phyloP scores from a whole-genome alignment of 2,888 invertebrate species.

The Leptogaster cylindrica region DNA sequence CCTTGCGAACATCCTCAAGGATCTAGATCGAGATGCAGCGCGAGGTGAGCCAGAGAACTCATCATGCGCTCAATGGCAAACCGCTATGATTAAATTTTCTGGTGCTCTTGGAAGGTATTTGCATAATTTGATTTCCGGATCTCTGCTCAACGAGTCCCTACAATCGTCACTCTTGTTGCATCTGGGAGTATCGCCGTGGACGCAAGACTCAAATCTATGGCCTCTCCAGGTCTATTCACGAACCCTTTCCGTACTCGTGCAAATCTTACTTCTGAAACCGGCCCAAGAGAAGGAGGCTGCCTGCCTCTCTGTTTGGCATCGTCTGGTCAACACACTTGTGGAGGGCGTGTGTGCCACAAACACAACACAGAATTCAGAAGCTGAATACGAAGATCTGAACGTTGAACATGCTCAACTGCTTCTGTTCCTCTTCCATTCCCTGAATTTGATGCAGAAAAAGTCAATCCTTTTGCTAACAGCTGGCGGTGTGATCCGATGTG shows the following conservation, averaged over 20 bases:
- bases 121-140: slow-evolving; percentile 76
- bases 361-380: slow-evolving; percentile 52
- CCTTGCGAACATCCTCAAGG: slow-evolving; percentile 85
- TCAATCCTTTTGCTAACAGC: slow-evolving; percentile 85
- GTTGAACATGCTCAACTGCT: slow-evolving; percentile 94
- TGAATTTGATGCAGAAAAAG: slow-evolving; percentile 96
- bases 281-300: slow-evolving; percentile 87
- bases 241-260: slow-evolving; percentile 81
- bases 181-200: slow-evolving; percentile 77
- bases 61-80: slow-evolving; percentile 62
- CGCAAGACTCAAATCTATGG: slow-evolving; percentile 73
- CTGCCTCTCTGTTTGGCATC: slow-evolving; percentile 90
- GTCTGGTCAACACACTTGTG: slow-evolving; percentile 85
- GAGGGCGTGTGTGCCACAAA: slow-evolving; percentile 71
- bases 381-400: slow-evolving; percentile 76
- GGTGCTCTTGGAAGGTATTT: slow-evolving; percentile 61
- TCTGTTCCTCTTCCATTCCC: slow-evolving; percentile 91
- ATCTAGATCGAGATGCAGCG: slow-evolving; percentile 88
- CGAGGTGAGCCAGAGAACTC: slow-evolving; percentile 72
- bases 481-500: slow-evolving; percentile 74
- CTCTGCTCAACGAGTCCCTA: slow-evolving; percentile 70
- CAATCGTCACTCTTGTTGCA: slow-evolving; percentile 76
- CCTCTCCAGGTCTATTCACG: slow-evolving; percentile 79
- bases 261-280: slow-evolving; percentile 80
- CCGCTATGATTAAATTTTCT: slow-evolving; percentile 60